Percentiles rank a stretch among this genome's conserved stretches.
Evolutionary conservation across 1,140 invertebrate species (phyloP).

Genomic region (Drosophila pallidifrons): DNA sequence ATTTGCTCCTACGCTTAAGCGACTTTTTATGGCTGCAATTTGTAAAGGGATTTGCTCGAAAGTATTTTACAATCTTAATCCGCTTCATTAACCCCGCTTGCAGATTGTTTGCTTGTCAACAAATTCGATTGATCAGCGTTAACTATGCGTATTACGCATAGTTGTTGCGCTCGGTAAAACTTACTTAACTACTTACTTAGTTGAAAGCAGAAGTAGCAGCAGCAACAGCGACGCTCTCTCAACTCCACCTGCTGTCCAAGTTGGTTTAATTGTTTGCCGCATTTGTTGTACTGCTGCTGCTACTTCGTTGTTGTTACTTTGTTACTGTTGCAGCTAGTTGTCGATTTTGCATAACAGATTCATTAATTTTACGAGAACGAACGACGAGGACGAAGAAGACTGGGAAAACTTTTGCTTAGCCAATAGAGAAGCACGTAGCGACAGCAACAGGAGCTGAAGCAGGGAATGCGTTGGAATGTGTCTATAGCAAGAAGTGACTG

Average conservation of each 20-base stretch:
- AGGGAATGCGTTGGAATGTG: constrained; percentile 9
- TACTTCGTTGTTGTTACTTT: constrained; percentile 34
- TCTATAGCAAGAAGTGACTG: constrained; percentile 16
- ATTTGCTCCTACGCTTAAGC: too few species aligned
- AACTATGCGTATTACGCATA: constrained; percentile 34
- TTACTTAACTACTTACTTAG: constrained; percentile 17
- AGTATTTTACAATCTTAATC: constrained; percentile 11
- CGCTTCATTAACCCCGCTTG: background rate
- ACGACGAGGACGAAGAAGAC: constrained; percentile 31
- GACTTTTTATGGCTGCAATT: background rate
- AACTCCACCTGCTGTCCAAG: constrained; percentile 39
- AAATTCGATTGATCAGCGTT: constrained; percentile 44
- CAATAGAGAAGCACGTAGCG: constrained; percentile 45
- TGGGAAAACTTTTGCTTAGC: constrained; percentile 61
- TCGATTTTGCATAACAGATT: constrained; percentile 80
- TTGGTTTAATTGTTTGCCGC: constrained; percentile 57
- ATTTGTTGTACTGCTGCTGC: constrained; percentile 21
- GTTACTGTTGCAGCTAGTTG: constrained; percentile 57
- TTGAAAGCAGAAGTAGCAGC: constrained; percentile 8
- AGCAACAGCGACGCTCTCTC: background rate
- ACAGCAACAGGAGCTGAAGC: constrained; percentile 18
- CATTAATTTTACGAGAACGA: constrained; percentile 70
- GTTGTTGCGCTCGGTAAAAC: constrained; percentile 38
- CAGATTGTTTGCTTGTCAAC: constrained; percentile 14
- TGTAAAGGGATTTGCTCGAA: background rate